A percentile compares a stretch with the other conserved stretches of the same genome.
phyloP scores from a whole-genome alignment of 2,113 vertebrate genomes.

The Dromaius novaehollandiae region DNA sequence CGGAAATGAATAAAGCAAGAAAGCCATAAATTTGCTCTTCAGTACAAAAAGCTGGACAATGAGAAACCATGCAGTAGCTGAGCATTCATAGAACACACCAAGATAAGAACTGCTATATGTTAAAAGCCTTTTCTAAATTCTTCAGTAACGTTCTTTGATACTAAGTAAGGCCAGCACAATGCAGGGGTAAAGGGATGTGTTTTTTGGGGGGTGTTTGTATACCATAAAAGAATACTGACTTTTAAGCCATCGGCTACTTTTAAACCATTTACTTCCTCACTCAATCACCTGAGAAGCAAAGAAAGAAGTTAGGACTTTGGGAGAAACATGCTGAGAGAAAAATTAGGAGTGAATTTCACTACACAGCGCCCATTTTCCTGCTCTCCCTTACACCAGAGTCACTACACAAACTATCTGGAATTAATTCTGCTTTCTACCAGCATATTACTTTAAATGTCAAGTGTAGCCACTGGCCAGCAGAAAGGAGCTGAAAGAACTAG shows the following conservation, averaged over 20 bases:
- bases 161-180: background rate
- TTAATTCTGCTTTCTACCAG: background rate
- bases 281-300: background rate
- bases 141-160: background rate
- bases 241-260: background rate
- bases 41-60: background rate
- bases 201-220: background rate
- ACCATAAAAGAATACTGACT: background rate
- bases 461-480: background rate
- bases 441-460: background rate
- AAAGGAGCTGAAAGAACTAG: background rate
- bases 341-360: background rate
- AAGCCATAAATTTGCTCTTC: background rate
- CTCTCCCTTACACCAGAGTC: background rate
- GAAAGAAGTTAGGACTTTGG: background rate
- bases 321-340: background rate
- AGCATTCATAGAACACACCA: background rate
- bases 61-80: background rate
- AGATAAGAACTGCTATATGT: background rate
- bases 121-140: background rate
- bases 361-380: background rate
- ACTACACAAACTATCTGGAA: background rate
- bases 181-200: background rate
- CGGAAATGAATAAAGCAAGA: conserved; percentile 27
- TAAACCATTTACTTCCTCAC: background rate